A percentile compares a stretch with the other conserved stretches of the same genome.
Evolutionary conservation across 2,888 invertebrate genomes (phyloP).

Genomic region (Erynnis tages): DNA sequence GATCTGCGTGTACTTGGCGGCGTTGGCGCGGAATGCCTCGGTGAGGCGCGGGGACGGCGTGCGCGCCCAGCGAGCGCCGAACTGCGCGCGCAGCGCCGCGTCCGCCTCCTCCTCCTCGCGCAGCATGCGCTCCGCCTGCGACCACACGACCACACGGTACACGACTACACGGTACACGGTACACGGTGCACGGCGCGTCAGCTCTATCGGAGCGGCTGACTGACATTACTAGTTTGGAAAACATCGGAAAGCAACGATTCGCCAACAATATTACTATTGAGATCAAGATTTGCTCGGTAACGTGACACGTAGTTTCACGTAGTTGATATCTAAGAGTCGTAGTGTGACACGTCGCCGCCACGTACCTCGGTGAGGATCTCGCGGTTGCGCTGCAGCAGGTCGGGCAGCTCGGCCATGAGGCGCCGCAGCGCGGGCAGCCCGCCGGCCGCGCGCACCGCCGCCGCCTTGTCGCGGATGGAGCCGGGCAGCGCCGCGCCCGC

Average conservation of each 20-base stretch:
- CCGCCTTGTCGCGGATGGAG: constrained; percentile 93
- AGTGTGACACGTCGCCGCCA: too few relatives aligned
- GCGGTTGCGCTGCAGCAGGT: constrained; percentile 91
- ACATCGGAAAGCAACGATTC: too few relatives aligned
- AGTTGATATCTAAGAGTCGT: too few relatives aligned
- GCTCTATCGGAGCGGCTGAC: too few relatives aligned
- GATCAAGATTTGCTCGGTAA: too few relatives aligned
- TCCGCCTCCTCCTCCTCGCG: constrained; percentile 96
- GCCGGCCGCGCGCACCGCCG: constrained; percentile 87
- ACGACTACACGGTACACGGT: too few relatives aligned
- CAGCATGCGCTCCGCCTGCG: constrained; percentile 88
- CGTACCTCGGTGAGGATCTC: constrained; percentile 95
- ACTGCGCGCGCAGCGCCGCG: constrained; percentile 91
- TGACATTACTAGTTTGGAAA: too few relatives aligned
- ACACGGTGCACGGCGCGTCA: too few relatives aligned
- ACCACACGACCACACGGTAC: constrained; percentile 71
- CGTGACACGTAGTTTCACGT: too few relatives aligned
- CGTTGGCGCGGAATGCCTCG: constrained; percentile 92
- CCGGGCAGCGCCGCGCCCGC: constrained; percentile 88
- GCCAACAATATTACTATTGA: too few relatives aligned
- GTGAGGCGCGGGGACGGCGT: constrained; percentile 94
- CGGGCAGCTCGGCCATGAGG: constrained; percentile 93
- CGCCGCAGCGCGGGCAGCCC: constrained; percentile 87
- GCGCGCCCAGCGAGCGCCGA: constrained; percentile 96
- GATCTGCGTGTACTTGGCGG: constrained; percentile 95